phyloP scores from a whole-genome alignment of 1,140 invertebrate species.

The Brachionus koreanus region DNA sequence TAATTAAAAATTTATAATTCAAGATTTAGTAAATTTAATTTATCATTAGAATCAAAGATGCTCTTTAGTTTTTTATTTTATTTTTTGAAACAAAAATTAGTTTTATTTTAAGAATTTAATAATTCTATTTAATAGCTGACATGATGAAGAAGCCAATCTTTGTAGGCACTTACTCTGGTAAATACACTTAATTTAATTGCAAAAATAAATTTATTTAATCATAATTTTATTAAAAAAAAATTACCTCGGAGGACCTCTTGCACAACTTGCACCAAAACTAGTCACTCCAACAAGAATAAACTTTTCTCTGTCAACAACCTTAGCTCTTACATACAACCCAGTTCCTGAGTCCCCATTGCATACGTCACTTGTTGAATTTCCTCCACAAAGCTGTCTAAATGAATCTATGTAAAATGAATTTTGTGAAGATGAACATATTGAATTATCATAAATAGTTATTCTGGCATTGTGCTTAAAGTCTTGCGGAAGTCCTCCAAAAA shows the following conservation, averaged over 20 bases:
- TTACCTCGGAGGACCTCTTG: neutral
- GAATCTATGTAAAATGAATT: neutral
- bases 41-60: too few species aligned
- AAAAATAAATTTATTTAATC: neutral
- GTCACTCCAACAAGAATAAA: neutral
- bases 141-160: slow-evolving; percentile 17
- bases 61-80: too few species aligned
- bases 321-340: neutral
- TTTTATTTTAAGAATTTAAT: neutral
- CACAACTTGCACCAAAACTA: slow-evolving; percentile 3
- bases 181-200: neutral
- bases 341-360: neutral
- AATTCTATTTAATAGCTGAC: neutral
- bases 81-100: neutral
- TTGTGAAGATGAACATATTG: neutral
- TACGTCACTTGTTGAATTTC: neutral
- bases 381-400: neutral
- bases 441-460: neutral
- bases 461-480: neutral
- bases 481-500: neutral
- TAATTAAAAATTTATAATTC: too few species aligned
- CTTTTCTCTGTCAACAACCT: neutral
- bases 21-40: too few species aligned
- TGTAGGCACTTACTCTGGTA: neutral
- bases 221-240: too few species aligned